Evolutionary conservation across 2,113 vertebrate species (phyloP).

Genomic region (Gambusia holbrooki): DNA sequence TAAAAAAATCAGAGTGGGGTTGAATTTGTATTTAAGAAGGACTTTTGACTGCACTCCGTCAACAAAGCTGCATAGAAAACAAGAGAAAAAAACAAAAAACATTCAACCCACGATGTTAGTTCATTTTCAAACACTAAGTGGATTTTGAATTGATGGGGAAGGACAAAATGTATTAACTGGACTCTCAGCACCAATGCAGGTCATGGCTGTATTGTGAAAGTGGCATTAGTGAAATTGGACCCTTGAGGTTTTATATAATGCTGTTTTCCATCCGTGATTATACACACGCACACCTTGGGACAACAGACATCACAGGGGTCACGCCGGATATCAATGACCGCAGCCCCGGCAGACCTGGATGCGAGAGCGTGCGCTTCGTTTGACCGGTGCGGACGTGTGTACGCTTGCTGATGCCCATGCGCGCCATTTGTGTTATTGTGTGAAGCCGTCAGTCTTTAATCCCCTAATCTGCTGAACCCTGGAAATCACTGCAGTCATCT

Average conservation of each 20-base stretch:
- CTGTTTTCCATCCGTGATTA: slow-evolving; percentile 55
- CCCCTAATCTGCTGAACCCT: slow-evolving; percentile 82
- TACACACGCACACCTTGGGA: slow-evolving; percentile 12
- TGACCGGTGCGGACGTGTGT: slow-evolving; percentile 5
- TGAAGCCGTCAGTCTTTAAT: slow-evolving; percentile 77
- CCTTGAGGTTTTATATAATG: slow-evolving; percentile 60
- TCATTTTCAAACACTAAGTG: slow-evolving; percentile 65
- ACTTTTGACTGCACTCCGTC: slow-evolving; percentile 51
- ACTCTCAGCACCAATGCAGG: slow-evolving; percentile 47
- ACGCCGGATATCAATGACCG: slow-evolving; percentile 34
- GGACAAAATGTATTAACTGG: slow-evolving; percentile 62
- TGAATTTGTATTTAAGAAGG: slow-evolving; percentile 48
- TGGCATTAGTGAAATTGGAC: slow-evolving; percentile 66
- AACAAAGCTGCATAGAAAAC: slow-evolving; percentile 39
- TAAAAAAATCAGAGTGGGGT: slow-evolving; percentile 45
- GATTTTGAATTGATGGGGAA: slow-evolving; percentile 58
- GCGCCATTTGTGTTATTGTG: slow-evolving; percentile 78
- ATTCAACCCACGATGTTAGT: slow-evolving; percentile 51
- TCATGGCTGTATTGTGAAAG: slow-evolving; percentile 56
- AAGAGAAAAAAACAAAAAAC: slow-evolving; percentile 27
- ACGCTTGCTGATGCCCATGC: slow-evolving; percentile 6
- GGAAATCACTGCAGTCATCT: slow-evolving; percentile 80
- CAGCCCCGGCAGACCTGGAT: background rate
- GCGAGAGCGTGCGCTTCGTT: slow-evolving; percentile 15
- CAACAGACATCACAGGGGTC: slow-evolving; percentile 24